phyloP scores from a whole-genome alignment of 2,113 vertebrate genomes.

The Dolichotis patagonum region DNA sequence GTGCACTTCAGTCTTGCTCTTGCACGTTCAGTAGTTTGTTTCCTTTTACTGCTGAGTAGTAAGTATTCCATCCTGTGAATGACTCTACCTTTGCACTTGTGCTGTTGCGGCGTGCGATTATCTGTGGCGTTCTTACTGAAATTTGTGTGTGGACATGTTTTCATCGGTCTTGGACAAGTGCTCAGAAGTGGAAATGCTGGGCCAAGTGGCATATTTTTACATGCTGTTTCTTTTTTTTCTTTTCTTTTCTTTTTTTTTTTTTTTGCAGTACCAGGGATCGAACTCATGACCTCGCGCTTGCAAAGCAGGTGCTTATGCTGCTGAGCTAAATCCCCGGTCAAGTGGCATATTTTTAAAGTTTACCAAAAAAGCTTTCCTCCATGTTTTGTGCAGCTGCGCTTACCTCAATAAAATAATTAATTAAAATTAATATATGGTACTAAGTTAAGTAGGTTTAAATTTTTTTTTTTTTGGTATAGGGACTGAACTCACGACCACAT shows the following conservation, averaged over 20 bases:
- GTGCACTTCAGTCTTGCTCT: background rate
- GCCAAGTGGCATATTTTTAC: background rate
- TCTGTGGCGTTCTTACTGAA: background rate
- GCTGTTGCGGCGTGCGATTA: background rate
- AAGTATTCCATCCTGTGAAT: background rate
- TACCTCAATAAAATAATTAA: background rate
- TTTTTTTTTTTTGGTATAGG: background rate
- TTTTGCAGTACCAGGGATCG: too few relatives aligned
- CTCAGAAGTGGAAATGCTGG: background rate
- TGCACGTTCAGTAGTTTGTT: background rate
- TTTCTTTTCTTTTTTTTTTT: too few relatives aligned
- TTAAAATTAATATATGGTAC: background rate
- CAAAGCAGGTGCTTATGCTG: too few relatives aligned
- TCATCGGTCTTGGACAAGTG: background rate
- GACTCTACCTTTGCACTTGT: background rate
- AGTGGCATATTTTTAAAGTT: background rate
- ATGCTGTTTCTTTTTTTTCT: too few relatives aligned
- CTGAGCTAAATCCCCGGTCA: too few relatives aligned
- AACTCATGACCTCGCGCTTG: too few relatives aligned
- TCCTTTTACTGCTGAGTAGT: background rate
- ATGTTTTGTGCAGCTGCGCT: background rate
- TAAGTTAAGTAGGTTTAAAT: slow-evolving; percentile 5
- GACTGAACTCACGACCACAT: too few relatives aligned
- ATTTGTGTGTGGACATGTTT: background rate
- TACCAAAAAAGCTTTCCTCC: background rate